Evolutionary conservation across 2,113 vertebrate species (phyloP), one percentile per base, ranked within the genome.

Genomic region (Salvelinus fontinalis): DNA sequence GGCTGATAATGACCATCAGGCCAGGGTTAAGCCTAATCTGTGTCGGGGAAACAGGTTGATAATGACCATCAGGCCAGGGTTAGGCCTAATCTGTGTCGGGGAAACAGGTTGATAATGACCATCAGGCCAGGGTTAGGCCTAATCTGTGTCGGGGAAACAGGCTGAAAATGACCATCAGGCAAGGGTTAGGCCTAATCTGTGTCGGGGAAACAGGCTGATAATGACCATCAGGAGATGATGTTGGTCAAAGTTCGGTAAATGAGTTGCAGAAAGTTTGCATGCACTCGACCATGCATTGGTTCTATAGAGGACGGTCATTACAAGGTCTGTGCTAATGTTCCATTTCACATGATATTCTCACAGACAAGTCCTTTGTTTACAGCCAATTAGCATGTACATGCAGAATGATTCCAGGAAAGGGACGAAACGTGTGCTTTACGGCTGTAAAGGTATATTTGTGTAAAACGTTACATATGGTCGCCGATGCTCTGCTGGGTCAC

Each of bases 361-460:
- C 57, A 73, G 44, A 73, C 71, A 44, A 26, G 59, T 74, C 67
- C 67, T 9, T 11, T 66, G 73, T 49, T 51, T 4, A 24, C 31
- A 66, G 12, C 31, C 76, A 70, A 84, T 29, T 78, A 26, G 27
- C 62, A 67, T 34, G 69, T 62, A 74, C 75, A 80, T 73, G 48
- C 49, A 64, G 66, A 57, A 71, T 77, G 82, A 85, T 62, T 54
- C 22, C 65, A 7, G 70, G 70, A 75, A 9, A 79, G 74, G 48
- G 70, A 74, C 27, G 65, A 31, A 26, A 3, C 62, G 26, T 24
- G 60, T 29, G 65, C 13, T 64, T 64, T 77, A 31, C 13, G 67
- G 6, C 68, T 71, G 13, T 65, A 29, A 11, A 69, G 49, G 39
- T 22, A 48, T 70, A 75, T 70, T 71, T 18, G 64, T 65, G 69